Evolutionary conservation across 2,113 vertebrate genomes (phyloP).

Genomic region (Carassius gibelio): DNA sequence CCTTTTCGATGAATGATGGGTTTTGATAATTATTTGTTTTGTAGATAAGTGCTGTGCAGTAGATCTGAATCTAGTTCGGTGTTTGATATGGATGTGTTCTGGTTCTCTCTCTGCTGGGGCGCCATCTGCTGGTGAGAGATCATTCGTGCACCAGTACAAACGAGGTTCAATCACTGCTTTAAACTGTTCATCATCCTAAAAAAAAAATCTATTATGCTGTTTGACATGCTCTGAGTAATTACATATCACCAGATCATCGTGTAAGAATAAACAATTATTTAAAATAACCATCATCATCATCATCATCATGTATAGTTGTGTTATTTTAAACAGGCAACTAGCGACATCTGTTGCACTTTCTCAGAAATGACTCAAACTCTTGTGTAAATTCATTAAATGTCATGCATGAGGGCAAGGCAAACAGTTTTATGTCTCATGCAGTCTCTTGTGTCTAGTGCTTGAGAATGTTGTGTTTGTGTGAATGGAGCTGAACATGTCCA

Average conservation of each 20-base stretch:
- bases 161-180: not conserved
- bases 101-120: not conserved
- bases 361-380: not conserved
- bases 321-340: not conserved
- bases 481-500: not conserved
- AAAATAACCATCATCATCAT: not conserved
- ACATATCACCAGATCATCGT: not conserved
- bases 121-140: not conserved
- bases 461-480: not conserved
- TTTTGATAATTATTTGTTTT: not conserved
- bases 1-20: too few relatives aligned
- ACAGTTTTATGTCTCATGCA: not conserved
- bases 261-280: not conserved
- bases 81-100: not conserved
- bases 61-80: not conserved
- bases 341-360: constrained; percentile 13
- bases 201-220: too few relatives aligned
- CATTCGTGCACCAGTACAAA: not conserved
- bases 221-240: not conserved
- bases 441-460: too few relatives aligned
- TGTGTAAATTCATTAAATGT: too few relatives aligned
- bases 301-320: not conserved
- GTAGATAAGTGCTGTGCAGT: not conserved
- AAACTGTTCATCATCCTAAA: not conserved
- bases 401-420: not conserved